Conservation (phyloP, 2,113 vertebrate species). For the Blennius ocellaris region DNA sequence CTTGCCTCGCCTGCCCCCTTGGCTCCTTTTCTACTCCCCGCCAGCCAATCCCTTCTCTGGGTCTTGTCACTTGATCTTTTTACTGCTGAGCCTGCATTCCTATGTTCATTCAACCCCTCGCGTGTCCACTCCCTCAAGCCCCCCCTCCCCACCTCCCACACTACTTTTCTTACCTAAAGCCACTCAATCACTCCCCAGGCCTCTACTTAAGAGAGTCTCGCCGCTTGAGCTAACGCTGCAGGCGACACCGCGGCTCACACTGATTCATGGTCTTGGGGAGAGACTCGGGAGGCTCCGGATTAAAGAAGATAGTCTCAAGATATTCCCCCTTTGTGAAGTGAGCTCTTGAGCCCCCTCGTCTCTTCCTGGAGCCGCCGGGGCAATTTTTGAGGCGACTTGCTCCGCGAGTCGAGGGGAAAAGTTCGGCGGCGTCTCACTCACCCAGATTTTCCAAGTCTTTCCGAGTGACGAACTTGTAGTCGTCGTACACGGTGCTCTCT, state of each 20-base stretch:
- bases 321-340: no score
- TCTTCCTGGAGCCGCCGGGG: neutral
- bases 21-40: constrained; percentile 51
- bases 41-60: constrained; percentile 62
- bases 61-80: constrained; percentile 72
- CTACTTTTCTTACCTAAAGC: constrained; percentile 39
- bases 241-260: constrained; percentile 9
- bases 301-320: no score
- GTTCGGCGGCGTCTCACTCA: constrained; percentile 80
- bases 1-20: constrained; percentile 26
- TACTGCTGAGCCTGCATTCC: constrained; percentile 78
- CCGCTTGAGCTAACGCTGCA: no score
- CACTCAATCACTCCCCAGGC: constrained; percentile 22
- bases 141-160: constrained; percentile 10
- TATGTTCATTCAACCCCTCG: constrained; percentile 75
- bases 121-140: constrained; percentile 42
- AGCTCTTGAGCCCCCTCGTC: no score
- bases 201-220: constrained; percentile 43
- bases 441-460: constrained; percentile 96
- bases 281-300: constrained; percentile 1
- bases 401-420: neutral
- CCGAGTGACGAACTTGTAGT: constrained; percentile 97
- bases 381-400: neutral
- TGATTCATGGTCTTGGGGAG: constrained; percentile 29
- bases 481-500: constrained; percentile 96